Evolutionary conservation across 2,888 invertebrate species (phyloP).

Genomic region (Sinotaia quadrata): DNA sequence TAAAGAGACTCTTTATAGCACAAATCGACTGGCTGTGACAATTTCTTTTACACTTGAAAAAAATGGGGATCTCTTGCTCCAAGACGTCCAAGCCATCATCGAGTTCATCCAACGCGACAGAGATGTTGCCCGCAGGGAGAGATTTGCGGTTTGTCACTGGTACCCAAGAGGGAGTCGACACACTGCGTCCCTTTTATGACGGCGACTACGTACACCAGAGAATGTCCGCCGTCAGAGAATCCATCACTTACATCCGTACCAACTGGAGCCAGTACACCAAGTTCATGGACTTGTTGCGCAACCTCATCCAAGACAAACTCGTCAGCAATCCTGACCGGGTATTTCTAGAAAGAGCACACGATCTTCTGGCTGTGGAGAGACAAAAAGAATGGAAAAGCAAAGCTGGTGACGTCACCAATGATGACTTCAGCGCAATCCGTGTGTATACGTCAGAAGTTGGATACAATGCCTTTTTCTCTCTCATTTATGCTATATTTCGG

Average conservation of each 20-base stretch:
- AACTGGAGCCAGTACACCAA: slow-evolving; percentile 40
- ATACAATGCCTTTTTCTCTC: slow-evolving; percentile 35
- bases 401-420: neutral
- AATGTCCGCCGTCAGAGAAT: slow-evolving; percentile 43
- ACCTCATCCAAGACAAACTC: slow-evolving; percentile 23
- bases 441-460: slow-evolving; percentile 20
- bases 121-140: too few species aligned
- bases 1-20: too few species aligned
- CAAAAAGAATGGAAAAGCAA: neutral
- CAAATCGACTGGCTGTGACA: too few species aligned
- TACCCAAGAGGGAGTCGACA: neutral
- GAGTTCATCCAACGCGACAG: too few species aligned
- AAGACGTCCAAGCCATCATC: too few species aligned
- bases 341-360: neutral
- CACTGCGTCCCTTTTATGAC: slow-evolving; percentile 43
- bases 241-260: slow-evolving; percentile 41
- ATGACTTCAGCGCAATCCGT: slow-evolving; percentile 7
- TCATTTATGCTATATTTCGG: slow-evolving; percentile 39
- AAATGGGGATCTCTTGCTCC: too few species aligned
- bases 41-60: too few species aligned
- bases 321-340: too few species aligned
- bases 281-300: slow-evolving; percentile 30
- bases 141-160: slow-evolving; percentile 20
- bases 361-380: neutral
- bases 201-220: slow-evolving; percentile 37